Evolutionary conservation across 2,888 invertebrate genomes (phyloP).

Genomic region (Lasioglossum malachurum): DNA sequence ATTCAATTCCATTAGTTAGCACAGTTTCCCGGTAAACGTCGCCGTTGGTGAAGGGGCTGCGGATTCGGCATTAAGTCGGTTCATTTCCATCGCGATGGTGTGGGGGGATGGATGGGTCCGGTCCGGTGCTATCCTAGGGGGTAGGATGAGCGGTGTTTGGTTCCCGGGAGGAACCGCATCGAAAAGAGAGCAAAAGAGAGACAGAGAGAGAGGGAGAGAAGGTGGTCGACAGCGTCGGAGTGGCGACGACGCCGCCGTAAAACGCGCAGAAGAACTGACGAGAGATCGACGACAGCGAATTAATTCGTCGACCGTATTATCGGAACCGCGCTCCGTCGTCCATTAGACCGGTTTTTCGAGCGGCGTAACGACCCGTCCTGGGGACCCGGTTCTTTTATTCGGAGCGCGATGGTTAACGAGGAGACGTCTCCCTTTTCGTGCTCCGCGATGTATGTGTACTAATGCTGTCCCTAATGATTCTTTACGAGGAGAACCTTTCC

Average conservation of each 20-base stretch:
- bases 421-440: constrained; percentile 55
- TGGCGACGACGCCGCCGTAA: constrained; percentile 32
- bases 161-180: background rate
- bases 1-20: constrained; percentile 50
- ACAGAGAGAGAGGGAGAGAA: background rate
- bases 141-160: background rate
- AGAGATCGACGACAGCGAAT: constrained; percentile 60
- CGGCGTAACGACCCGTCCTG: constrained; percentile 58
- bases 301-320: constrained; percentile 66
- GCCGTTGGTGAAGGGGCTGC: constrained; percentile 12
- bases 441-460: constrained; percentile 61
- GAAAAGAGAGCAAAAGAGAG: background rate
- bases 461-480: constrained; percentile 71
- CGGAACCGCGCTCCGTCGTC: constrained; percentile 66
- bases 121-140: background rate
- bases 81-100: constrained; percentile 40
- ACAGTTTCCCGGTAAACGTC: constrained; percentile 42
- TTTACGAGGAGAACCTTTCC: constrained; percentile 30
- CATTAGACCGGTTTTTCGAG: constrained; percentile 70
- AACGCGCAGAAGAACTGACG: constrained; percentile 40
- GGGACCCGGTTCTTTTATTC: constrained; percentile 53
- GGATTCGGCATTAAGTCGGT: constrained; percentile 45
- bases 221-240: constrained; percentile 3
- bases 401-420: constrained; percentile 66
- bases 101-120: background rate